Percentiles rank a stretch among this genome's conserved stretches.
Evolutionary conservation across 2,888 invertebrate species (phyloP).

Genomic region (Trachelus tabidus): DNA sequence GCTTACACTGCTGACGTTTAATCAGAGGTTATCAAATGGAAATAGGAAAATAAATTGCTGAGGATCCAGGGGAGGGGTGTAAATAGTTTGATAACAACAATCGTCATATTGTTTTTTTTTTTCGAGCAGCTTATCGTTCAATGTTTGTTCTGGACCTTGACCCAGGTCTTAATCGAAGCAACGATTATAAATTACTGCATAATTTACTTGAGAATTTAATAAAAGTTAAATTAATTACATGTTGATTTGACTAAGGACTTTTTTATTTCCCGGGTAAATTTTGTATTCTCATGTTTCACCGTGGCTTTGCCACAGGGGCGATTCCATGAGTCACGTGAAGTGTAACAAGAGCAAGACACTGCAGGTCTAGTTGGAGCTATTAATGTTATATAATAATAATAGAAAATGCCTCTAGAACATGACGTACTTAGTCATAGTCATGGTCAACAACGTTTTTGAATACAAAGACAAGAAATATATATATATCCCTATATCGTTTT

Average conservation of each 20-base stretch:
- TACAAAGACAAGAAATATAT: too few relatives aligned
- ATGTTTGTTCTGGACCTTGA: neutral
- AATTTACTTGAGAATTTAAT: neutral
- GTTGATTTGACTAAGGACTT: neutral
- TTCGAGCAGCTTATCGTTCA: neutral
- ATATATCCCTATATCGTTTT: too few relatives aligned
- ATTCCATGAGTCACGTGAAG: neutral
- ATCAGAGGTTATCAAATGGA: neutral
- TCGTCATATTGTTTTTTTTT: neutral
- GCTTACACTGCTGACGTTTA: neutral
- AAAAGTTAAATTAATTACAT: neutral
- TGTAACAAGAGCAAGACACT: neutral
- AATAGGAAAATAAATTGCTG: neutral
- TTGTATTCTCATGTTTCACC: neutral
- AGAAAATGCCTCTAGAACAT: too few relatives aligned
- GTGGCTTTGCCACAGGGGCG: neutral
- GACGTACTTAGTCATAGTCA: too few relatives aligned
- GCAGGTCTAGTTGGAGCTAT: neutral
- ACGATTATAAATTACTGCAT: neutral
- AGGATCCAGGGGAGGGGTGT: neutral
- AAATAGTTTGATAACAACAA: neutral
- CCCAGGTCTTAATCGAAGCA: neutral
- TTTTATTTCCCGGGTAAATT: neutral
- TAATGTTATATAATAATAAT: too few relatives aligned
- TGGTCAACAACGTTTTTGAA: too few relatives aligned